Evolutionary conservation across 2,888 invertebrate genomes (phyloP), one percentile per base, ranked within the genome.

Genomic region (Ypsolopha sequella): DNA sequence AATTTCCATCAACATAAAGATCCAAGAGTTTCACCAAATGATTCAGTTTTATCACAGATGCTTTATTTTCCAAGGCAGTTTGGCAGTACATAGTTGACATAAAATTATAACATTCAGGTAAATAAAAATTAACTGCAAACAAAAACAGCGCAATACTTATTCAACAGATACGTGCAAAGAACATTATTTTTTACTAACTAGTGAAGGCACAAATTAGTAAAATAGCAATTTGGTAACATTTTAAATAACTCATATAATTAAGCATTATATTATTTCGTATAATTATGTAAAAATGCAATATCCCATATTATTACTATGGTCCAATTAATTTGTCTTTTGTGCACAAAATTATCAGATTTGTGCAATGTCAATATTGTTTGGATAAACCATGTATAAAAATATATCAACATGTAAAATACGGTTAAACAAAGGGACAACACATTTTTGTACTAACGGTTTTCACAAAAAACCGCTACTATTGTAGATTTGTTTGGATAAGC

Each of bases 151-250:
- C 24, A 24, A 24, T 24, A 24, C 24, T 24, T 24, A 24, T 24
- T 13, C 11, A n/a, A 10, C 13, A 38, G 10, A 45, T 24, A 47
- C 47, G 14, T 46, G 46, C 24, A 35, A n/a, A 46, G 35, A 46
- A 46, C 24, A n/a, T 7, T 45, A 41, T 41, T n/a, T n/a, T n/a
- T 48, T 48, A 10, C 11, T 48, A 48, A 24, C 48, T 48, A 48
- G 38, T 48, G 62, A 73, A 76, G 75, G 75, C 74, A 76, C 69
- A 65, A 67, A 54, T 55, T 54, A 60, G 55, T 55, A 48, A 66
- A 63, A 64, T 65, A 69, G 63, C 56, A 68, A 67, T 75, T 73
- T 73, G 76, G 76, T 78, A 80, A 77, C 76, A 65, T 72, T 71
- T 68, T 57, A 46, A 36, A 46, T 11, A 45, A 51, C 39, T 38